Base-by-base conservation (phyloP, 2,797 vertebrate species). In the Catamblyrhynchus diadema region DNA sequence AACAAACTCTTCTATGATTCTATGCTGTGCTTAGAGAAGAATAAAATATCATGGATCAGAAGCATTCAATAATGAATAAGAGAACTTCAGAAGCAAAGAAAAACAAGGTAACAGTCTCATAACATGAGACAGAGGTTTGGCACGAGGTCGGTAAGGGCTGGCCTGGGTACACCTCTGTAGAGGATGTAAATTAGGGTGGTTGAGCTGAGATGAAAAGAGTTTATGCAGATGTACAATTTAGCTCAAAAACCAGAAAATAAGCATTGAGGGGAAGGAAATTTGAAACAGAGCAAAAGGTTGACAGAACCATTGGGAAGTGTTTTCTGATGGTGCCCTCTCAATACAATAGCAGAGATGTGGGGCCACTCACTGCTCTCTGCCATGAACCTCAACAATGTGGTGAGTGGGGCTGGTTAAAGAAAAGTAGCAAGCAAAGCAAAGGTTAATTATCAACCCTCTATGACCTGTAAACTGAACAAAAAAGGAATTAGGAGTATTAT, bases 111-210 rank as follows among this genome's bases (percentile, higher is more conserved):
- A 12, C 14, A 51, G 16, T 47, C 30, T 57, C 24, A n/a, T 25
- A 24, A 41, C 10, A 54, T 0, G 18, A 56, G 48, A 24, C 33
- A 50, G 32, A 81, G 6, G 14, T 74, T 86, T 77, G 56, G 15
- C 14, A 47, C 15, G 14, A 25, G 45, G 7, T 21, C 0, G 0
- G 17, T 32, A n/a, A 60, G 25, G 24, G 23, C 27, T 47, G 35
- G 12, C 17, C 27, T 44, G 18, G 8, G 5, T 8, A 1, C n/a
- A 56, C 6, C 15, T 59, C 33, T 51, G 20, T 6, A 30, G 32
- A 37, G 15, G 14, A 30, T 59, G 9, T 33, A 37, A 79, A 19
- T 59, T 47, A 35, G 18, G 6, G 25, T 8, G 53, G 14, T 16
- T 60, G 69, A 61, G 28, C 20, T 82, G 33, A 66, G 75, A 15